Evolutionary conservation across 1,140 invertebrate genomes (phyloP).

Genomic region (Euglossa dilemma): DNA sequence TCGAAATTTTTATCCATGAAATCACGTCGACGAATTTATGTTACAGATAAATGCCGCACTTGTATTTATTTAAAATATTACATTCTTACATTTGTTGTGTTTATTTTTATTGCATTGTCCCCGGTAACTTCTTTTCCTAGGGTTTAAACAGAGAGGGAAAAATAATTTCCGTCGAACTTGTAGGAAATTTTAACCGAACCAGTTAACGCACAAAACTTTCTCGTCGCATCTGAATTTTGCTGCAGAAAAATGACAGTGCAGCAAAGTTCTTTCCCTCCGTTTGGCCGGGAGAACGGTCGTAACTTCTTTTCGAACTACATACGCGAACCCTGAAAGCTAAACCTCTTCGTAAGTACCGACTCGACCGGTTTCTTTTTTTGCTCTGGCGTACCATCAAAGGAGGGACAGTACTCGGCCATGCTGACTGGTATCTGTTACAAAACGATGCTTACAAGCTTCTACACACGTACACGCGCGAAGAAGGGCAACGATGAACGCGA

Average conservation of each 20-base stretch:
- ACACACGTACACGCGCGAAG: slow-evolving; percentile 19
- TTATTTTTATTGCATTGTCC: not conserved
- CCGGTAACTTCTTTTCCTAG: not conserved
- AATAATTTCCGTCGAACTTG: not conserved
- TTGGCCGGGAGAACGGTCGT: slow-evolving; percentile 15
- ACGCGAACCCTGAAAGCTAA: slow-evolving; percentile 39
- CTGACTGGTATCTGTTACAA: slow-evolving; percentile 50
- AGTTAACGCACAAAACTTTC: not conserved
- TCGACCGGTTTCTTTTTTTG: slow-evolving; percentile 68
- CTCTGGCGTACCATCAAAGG: slow-evolving; percentile 48
- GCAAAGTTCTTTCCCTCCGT: not conserved
- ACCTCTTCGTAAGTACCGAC: slow-evolving; percentile 61
- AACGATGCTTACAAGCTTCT: slow-evolving; percentile 45
- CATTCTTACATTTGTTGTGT: no score
- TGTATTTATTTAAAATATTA: not conserved
- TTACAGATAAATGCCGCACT: not conserved
- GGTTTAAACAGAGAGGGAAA: not conserved
- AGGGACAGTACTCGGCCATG: slow-evolving; percentile 62
- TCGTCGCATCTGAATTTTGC: not conserved
- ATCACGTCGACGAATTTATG: not conserved
- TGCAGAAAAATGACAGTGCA: not conserved
- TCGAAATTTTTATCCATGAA: not conserved
- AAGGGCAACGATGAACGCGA: slow-evolving; percentile 27
- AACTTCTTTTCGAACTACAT: slow-evolving; percentile 43
- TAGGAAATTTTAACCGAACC: not conserved